These are phyloP conservation scores for Drepana arcuata DNA, from an alignment of 1,140 invertebrate species.

Conservation along the genomic window DNA sequence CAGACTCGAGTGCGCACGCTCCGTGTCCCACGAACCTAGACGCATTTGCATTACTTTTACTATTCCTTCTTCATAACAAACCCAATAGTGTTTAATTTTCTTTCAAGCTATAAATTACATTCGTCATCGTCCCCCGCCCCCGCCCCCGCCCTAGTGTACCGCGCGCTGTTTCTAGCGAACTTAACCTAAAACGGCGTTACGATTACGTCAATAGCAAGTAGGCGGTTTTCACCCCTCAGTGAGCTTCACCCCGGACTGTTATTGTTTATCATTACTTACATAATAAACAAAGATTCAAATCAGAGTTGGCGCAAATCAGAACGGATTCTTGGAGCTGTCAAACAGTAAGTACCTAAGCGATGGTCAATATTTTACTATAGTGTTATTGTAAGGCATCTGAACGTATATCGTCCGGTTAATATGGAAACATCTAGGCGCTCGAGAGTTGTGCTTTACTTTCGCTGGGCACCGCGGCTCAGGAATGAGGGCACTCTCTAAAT, in stretches of 20 bases:
- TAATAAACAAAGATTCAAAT: conserved; percentile 29
- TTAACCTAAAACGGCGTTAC: conserved; percentile 19
- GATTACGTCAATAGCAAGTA: conserved; percentile 40
- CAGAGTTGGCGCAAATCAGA: conserved; percentile 23
- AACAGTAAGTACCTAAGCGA: conserved; percentile 38
- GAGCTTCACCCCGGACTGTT: conserved; percentile 28
- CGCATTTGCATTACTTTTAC: conserved; percentile 40
- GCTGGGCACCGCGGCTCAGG: conserved; percentile 29
- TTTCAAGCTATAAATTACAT: no score
- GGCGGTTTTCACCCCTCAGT: conserved; percentile 16
- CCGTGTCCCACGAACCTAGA: conserved; percentile 39
- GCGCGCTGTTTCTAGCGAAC: conserved; percentile 12
- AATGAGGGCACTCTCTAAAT: conserved; percentile 57
- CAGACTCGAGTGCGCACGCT: conserved; percentile 53
- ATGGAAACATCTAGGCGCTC: conserved; percentile 18
- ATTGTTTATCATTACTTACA: conserved; percentile 41
- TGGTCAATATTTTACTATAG: conserved; percentile 16
- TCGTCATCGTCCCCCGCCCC: conserved; percentile 14
- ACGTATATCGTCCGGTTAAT: conserved; percentile 26
- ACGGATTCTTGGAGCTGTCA: conserved; percentile 21
- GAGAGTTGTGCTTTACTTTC: conserved; percentile 52
- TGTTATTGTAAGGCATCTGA: conserved; percentile 18
- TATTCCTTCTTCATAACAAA: conserved; percentile 46
- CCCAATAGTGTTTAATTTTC: no score
- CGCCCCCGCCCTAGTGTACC: conserved; percentile 7